Percentiles rank a stretch among this genome's conserved stretches.
These are phyloP conservation scores for Meloe dianella DNA, from an alignment of 2,888 invertebrate species.

Conservation along the genomic window DNA sequence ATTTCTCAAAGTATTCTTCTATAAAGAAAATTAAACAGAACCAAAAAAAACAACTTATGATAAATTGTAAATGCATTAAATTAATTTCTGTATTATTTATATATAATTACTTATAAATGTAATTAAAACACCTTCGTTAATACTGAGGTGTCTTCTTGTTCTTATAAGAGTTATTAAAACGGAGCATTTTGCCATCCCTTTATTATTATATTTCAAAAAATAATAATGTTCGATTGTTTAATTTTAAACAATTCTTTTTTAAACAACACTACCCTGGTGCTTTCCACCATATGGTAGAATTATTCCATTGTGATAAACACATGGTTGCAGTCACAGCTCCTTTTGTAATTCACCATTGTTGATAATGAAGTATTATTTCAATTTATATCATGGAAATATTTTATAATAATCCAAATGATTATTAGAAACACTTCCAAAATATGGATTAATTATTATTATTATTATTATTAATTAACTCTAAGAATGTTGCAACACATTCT, in stretches of 20 bases:
- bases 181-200: constrained; percentile 57
- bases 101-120: constrained; percentile 18
- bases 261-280: not conserved
- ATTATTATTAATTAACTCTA: constrained; percentile 32
- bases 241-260: not conserved
- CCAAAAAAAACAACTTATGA: constrained; percentile 33
- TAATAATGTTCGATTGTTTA: not conserved
- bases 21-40: no score
- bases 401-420: constrained; percentile 12
- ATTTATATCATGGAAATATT: not conserved
- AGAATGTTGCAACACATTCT: constrained; percentile 50
- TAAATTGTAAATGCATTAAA: constrained; percentile 57
- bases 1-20: no score
- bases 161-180: constrained; percentile 40
- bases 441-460: not conserved
- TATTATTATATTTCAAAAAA: no score
- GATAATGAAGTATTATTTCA: no score
- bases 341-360: constrained; percentile 29
- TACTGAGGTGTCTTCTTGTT: constrained; percentile 12
- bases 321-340: constrained; percentile 60
- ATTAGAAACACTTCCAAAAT: constrained; percentile 20
- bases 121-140: constrained; percentile 43
- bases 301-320: constrained; percentile 29
- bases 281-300: not conserved
- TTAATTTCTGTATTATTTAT: constrained; percentile 42